Conservation (phyloP, 1,140 invertebrate species). For the Metaphire vulgaris region DNA sequence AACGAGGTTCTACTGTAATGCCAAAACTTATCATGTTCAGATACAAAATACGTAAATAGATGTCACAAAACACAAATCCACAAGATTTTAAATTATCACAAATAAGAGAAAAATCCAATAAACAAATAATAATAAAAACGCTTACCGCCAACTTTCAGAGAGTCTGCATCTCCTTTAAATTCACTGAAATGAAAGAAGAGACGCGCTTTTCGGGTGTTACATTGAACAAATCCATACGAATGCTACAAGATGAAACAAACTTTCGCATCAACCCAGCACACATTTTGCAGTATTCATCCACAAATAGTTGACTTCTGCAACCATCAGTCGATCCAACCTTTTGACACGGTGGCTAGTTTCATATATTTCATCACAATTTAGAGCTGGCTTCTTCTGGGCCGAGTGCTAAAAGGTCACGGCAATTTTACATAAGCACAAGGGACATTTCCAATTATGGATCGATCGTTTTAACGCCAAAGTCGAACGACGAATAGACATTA, state of each 20-base stretch:
- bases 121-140: background rate
- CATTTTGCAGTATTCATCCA: background rate
- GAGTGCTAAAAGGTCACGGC: background rate
- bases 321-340: background rate
- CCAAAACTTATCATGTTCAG: background rate
- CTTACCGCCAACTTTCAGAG: constrained; percentile 78
- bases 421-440: background rate
- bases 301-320: background rate
- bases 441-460: background rate
- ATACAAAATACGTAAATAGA: background rate
- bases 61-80: background rate
- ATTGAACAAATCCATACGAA: constrained; percentile 98
- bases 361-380: background rate
- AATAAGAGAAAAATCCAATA: background rate
- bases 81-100: constrained; percentile 2
- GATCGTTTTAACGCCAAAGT: background rate
- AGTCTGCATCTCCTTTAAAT: constrained; percentile 92
- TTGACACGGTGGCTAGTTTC: background rate
- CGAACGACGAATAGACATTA: background rate
- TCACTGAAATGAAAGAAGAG: constrained; percentile 98
- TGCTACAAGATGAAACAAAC: constrained; percentile 69
- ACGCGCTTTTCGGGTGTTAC: constrained; percentile 89
- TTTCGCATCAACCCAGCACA: no score
- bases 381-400: background rate
- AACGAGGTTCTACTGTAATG: no score